Percentiles rank a stretch among this genome's conserved stretches.
Conservation (phyloP, 1,140 invertebrate genomes). For the Samia ricini region DNA sequence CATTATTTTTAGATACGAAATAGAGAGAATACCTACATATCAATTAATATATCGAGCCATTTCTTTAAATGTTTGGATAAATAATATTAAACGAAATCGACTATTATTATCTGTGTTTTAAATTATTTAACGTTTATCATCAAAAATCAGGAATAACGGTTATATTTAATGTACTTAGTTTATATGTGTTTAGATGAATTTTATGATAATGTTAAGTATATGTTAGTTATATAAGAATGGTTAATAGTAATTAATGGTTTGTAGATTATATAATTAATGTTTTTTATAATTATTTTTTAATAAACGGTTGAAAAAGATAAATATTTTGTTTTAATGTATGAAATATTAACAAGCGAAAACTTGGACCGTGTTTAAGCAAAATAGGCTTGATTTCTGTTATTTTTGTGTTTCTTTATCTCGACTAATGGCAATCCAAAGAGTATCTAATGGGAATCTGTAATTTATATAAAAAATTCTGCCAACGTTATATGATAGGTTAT, state of each 20-base stretch:
- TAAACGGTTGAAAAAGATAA: conserved; percentile 39
- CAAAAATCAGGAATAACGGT: conserved; percentile 36
- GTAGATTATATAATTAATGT: conserved; percentile 37
- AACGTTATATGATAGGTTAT: too few species aligned
- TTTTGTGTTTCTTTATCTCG: too few species aligned
- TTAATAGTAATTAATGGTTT: conserved; percentile 33
- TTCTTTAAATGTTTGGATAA: too few species aligned
- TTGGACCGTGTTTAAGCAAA: too few species aligned
- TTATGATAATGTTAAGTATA: conserved; percentile 37
- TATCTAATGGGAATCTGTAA: too few species aligned
- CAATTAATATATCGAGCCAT: too few species aligned
- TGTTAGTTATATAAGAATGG: conserved; percentile 28
- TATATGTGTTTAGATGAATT: conserved; percentile 29
- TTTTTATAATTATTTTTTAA: conserved; percentile 45
- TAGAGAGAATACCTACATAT: too few species aligned
- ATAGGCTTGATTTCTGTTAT: too few species aligned
- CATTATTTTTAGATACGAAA: too few species aligned
- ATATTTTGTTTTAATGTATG: conserved; percentile 16
- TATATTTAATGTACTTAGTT: conserved; percentile 43
- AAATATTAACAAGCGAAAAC: background rate
- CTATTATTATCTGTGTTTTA: background rate
- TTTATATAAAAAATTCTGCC: too few species aligned
- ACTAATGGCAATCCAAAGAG: too few species aligned
- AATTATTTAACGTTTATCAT: conserved; percentile 9
- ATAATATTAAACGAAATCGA: background rate